Percentiles rank a stretch among this genome's conserved stretches.
Conservation (phyloP, 1,140 invertebrate species). For the Diabrotica undecimpunctata region DNA sequence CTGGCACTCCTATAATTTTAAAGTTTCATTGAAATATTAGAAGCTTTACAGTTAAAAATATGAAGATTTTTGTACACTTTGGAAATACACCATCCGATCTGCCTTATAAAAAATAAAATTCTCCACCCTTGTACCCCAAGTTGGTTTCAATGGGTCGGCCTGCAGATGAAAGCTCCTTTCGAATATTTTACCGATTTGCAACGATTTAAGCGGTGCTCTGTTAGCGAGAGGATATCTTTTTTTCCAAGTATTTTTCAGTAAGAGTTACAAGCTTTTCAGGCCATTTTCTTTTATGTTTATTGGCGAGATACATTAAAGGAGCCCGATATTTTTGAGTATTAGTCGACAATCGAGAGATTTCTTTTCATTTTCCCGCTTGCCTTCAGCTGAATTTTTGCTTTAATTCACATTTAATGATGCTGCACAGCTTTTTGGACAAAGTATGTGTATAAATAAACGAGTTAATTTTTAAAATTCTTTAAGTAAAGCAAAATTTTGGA, state of each 20-base stretch:
- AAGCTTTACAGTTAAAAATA: too few species aligned
- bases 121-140: constrained; percentile 22
- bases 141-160: constrained; percentile 29
- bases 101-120: not conserved
- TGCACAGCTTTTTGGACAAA: too few species aligned
- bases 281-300: constrained; percentile 12
- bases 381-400: not conserved
- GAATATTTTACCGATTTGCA: constrained; percentile 31
- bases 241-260: constrained; percentile 11
- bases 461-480: too few species aligned
- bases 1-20: too few species aligned
- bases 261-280: constrained; percentile 6
- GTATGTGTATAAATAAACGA: too few species aligned
- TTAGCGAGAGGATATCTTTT: not conserved
- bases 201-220: constrained; percentile 21
- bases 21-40: too few species aligned
- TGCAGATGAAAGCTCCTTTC: constrained; percentile 27
- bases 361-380: constrained; percentile 11
- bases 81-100: too few species aligned
- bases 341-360: constrained; percentile 16
- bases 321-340: constrained; percentile 18
- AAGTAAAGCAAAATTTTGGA: too few species aligned
- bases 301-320: constrained; percentile 14
- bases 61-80: too few species aligned
- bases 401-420: not conserved